Conservation (phyloP, 2,888 invertebrate species). For the Fragum sueziense region DNA sequence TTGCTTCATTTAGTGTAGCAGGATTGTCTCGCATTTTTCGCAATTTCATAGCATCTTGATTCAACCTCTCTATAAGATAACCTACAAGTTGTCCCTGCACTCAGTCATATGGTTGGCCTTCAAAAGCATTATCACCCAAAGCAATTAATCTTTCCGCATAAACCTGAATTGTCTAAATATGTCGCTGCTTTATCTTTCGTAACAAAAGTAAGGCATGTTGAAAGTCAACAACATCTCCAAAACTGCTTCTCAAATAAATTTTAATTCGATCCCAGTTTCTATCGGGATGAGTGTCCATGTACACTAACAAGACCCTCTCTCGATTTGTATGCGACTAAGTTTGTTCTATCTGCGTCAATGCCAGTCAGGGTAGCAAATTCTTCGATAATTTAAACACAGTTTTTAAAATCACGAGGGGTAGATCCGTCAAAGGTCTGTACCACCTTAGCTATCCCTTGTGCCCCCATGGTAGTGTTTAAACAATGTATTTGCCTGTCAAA, state of each 20-base stretch:
- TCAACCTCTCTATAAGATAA: constrained; percentile 30
- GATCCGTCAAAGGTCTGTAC: constrained; percentile 33
- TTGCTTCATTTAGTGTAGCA: constrained; percentile 18
- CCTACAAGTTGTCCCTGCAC: constrained; percentile 26
- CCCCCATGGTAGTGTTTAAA: constrained; percentile 22
- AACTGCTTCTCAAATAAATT: too few species aligned
- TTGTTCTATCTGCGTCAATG: neutral
- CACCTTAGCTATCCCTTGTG: constrained; percentile 30
- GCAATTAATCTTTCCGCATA: constrained; percentile 31
- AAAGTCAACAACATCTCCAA: constrained; percentile 41
- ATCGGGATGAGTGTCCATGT: constrained; percentile 10
- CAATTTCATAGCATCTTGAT: constrained; percentile 29
- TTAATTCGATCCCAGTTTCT: constrained; percentile 20
- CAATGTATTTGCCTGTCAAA: constrained; percentile 13
- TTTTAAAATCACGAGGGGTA: constrained; percentile 21
- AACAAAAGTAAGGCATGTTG: constrained; percentile 37
- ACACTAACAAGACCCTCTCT: constrained; percentile 32
- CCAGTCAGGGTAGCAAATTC: constrained; percentile 29
- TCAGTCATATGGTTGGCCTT: constrained; percentile 3
- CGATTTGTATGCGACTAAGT: constrained; percentile 28
- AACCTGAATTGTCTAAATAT: constrained; percentile 23
- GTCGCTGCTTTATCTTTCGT: constrained; percentile 30
- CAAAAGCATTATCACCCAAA: constrained; percentile 34
- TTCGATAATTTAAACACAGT: constrained; percentile 33
- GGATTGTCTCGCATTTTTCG: constrained; percentile 36